phyloP scores from a whole-genome alignment of 2,888 invertebrate genomes.

The Hypena proboscidalis region DNA sequence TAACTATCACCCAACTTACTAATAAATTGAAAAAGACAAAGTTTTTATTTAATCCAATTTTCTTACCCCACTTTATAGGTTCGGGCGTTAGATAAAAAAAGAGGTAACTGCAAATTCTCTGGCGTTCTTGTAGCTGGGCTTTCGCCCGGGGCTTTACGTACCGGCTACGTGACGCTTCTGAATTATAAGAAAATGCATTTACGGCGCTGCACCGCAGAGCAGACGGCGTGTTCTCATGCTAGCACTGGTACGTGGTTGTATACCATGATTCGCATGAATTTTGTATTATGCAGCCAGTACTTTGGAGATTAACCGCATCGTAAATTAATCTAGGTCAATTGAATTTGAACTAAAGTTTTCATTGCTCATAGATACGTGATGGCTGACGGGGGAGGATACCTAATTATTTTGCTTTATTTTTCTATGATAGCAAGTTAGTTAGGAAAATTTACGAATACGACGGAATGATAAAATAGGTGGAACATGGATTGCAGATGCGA shows the following conservation, averaged over 20 bases:
- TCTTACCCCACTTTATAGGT: constrained; percentile 74
- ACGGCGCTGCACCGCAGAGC: constrained; percentile 67
- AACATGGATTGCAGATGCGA: too few species aligned
- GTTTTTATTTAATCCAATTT: constrained; percentile 66
- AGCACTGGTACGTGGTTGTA: constrained; percentile 51
- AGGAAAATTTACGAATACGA: too few species aligned
- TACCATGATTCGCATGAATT: constrained; percentile 63
- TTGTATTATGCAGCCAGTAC: constrained; percentile 32
- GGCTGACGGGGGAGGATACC: too few species aligned
- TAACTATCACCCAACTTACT: too few species aligned
- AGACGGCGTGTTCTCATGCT: constrained; percentile 70
- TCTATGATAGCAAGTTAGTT: too few species aligned
- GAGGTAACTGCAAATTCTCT: constrained; percentile 80
- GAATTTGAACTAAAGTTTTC: too few species aligned
- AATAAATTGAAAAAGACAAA: constrained; percentile 2
- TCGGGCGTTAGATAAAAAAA: constrained; percentile 72
- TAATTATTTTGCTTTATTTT: too few species aligned
- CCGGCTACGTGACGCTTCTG: constrained; percentile 80
- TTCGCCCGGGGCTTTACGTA: constrained; percentile 64
- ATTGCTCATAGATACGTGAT: too few species aligned
- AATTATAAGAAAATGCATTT: constrained; percentile 85
- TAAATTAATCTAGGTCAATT: background rate
- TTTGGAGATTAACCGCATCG: constrained; percentile 8
- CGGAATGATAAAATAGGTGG: too few species aligned
- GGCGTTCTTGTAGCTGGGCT: constrained; percentile 70